phyloP scores from a whole-genome alignment of 1,140 invertebrate genomes.

The Caenorhabditis briggsae region DNA sequence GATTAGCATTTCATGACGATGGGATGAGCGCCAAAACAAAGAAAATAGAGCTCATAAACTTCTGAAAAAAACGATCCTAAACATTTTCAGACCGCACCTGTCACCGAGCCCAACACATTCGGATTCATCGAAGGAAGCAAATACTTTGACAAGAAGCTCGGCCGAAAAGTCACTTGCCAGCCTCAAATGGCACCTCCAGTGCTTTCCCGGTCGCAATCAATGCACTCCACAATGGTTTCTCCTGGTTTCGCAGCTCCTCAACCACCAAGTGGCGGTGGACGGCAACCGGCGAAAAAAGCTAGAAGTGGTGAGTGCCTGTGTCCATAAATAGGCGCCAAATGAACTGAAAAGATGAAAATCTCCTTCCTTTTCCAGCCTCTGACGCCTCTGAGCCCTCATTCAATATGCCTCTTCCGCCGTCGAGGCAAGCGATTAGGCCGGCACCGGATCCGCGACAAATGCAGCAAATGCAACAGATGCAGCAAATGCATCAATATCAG shows the following conservation, averaged over 20 bases:
- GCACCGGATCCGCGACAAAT: background rate
- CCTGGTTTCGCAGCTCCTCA: constrained; percentile 1
- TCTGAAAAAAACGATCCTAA: background rate
- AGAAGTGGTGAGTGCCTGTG: background rate
- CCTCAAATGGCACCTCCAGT: background rate
- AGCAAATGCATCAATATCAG: constrained; percentile 25
- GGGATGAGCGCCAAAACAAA: too few relatives aligned
- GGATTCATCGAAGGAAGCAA: constrained; percentile 29
- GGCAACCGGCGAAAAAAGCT: constrained; percentile 29
- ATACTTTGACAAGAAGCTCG: background rate
- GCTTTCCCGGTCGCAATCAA: constrained; percentile 11
- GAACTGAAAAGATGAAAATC: background rate
- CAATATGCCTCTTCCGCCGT: background rate
- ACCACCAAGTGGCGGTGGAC: background rate
- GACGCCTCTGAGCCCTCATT: constrained; percentile 16
- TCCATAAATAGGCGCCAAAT: background rate
- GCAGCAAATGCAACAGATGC: constrained; percentile 1
- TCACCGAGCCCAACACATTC: background rate
- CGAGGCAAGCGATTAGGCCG: background rate
- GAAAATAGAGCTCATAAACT: too few relatives aligned
- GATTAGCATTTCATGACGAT: too few relatives aligned
- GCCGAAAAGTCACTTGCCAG: background rate
- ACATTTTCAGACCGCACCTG: background rate
- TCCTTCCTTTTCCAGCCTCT: constrained; percentile 24
- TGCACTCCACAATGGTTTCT: background rate